Percentiles rank a stretch among this genome's conserved stretches.
phyloP scores from a whole-genome alignment of 2,888 invertebrate genomes.

The Pollenia labialis region DNA sequence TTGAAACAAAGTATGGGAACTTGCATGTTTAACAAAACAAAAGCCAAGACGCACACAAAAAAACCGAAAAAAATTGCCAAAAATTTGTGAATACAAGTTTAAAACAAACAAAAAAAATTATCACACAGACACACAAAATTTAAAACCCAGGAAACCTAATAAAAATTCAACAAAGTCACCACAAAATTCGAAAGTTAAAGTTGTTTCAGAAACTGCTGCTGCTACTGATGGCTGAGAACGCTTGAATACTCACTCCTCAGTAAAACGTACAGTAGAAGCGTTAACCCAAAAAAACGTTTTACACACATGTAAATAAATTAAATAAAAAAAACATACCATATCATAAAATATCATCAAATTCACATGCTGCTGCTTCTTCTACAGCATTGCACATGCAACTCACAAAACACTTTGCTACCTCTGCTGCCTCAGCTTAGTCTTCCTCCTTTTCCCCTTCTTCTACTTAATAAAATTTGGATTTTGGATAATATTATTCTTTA shows the following conservation, averaged over 20 bases:
- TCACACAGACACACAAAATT: slow-evolving; percentile 42
- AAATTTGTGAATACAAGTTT: slow-evolving; percentile 56
- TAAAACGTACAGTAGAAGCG: neutral
- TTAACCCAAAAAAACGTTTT: slow-evolving; percentile 43
- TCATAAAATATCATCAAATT: slow-evolving; percentile 70
- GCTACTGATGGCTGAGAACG: slow-evolving; percentile 15
- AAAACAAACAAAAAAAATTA: slow-evolving; percentile 40
- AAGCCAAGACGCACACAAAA: slow-evolving; percentile 20
- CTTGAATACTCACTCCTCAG: neutral
- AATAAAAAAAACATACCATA: slow-evolving; percentile 39
- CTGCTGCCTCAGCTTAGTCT: neutral
- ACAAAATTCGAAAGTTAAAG: slow-evolving; percentile 72
- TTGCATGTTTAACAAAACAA: slow-evolving; percentile 55
- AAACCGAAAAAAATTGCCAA: slow-evolving; percentile 52
- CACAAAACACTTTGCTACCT: slow-evolving; percentile 2
- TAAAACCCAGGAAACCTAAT: slow-evolving; percentile 68
- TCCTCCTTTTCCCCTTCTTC: neutral
- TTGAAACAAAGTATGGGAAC: slow-evolving; percentile 67
- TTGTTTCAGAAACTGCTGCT: slow-evolving; percentile 19
- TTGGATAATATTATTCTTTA: slow-evolving; percentile 26
- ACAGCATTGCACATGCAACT: slow-evolving; percentile 28
- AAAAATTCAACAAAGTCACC: slow-evolving; percentile 70
- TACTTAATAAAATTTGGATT: slow-evolving; percentile 29
- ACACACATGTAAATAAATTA: slow-evolving; percentile 36
- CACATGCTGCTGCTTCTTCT: slow-evolving; percentile 57